A percentile compares a stretch with the other conserved stretches of the same genome.
These are phyloP conservation scores for Neodontobutis hainanensis DNA, from an alignment of 2,113 vertebrate species.

Conservation along the genomic window DNA sequence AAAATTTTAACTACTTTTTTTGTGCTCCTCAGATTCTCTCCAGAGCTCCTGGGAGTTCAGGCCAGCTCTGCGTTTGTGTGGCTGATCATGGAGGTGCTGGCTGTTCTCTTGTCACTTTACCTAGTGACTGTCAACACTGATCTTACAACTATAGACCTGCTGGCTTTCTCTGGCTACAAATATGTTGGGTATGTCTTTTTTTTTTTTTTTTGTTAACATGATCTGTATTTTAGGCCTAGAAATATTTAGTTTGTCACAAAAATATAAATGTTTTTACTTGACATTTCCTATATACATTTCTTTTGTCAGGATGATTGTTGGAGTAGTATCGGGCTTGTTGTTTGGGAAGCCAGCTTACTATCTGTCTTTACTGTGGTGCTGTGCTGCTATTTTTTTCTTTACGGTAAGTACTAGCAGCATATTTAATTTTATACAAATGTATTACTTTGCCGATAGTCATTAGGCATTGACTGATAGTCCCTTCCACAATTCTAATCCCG, in stretches of 20 bases:
- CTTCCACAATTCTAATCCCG: too few relatives aligned
- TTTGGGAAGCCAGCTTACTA: constrained; percentile 88
- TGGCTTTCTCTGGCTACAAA: constrained; percentile 92
- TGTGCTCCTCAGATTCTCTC: constrained; percentile 82
- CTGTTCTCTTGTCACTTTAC: constrained; percentile 86
- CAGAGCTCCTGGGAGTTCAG: constrained; percentile 90
- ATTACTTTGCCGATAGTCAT: too few relatives aligned
- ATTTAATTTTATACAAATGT: too few relatives aligned
- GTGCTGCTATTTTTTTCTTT: constrained; percentile 85
- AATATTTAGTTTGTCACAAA: too few relatives aligned
- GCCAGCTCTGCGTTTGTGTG: constrained; percentile 90
- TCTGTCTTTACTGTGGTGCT: constrained; percentile 87
- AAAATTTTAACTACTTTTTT: neutral
- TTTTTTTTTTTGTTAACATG: neutral
- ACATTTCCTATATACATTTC: neutral
- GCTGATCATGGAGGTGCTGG: constrained; percentile 89
- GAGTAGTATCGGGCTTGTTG: constrained; percentile 84
- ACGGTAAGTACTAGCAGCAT: constrained; percentile 75
- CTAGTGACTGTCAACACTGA: constrained; percentile 87
- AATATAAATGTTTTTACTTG: neutral
- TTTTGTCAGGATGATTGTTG: constrained; percentile 86
- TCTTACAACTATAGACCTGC: constrained; percentile 89
- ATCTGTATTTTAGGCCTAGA: too few relatives aligned
- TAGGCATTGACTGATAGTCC: too few relatives aligned
- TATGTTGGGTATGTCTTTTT: constrained; percentile 85